These are phyloP conservation scores for Merodon equestris DNA, from an alignment of 2,888 invertebrate species.

Conservation along the genomic window DNA sequence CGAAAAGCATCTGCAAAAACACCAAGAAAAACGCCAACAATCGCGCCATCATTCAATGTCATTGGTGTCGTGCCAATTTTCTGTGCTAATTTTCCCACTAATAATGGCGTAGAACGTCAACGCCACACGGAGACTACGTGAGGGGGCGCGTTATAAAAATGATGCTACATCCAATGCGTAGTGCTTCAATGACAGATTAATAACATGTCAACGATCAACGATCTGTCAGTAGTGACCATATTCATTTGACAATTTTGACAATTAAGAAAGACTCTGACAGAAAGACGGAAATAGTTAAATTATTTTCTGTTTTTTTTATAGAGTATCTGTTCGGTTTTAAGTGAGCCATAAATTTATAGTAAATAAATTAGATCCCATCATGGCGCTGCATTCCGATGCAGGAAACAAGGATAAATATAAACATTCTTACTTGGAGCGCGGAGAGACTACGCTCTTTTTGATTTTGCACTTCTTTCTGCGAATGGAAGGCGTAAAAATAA, in stretches of 20 bases:
- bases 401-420: conserved; percentile 49
- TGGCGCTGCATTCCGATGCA: conserved; percentile 10
- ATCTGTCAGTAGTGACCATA: conserved; percentile 12
- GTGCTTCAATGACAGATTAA: conserved; percentile 5
- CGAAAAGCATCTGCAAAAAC: too few species aligned
- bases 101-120: conserved; percentile 11
- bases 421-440: neutral
- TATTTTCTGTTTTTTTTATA: conserved; percentile 18
- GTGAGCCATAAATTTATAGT: conserved; percentile 11
- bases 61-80: conserved; percentile 59
- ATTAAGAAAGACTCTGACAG: conserved; percentile 36
- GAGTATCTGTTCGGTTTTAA: conserved; percentile 31
- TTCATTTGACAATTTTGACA: conserved; percentile 41
- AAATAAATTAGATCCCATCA: conserved; percentile 4
- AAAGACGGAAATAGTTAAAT: conserved; percentile 18
- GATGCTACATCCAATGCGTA: conserved; percentile 3
- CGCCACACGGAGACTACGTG: neutral
- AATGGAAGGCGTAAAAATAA: conserved; percentile 40
- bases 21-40: conserved; percentile 15
- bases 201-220: conserved; percentile 30
- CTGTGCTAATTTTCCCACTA: conserved; percentile 43
- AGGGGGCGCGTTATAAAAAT: neutral
- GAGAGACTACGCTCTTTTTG: conserved; percentile 30
- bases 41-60: conserved; percentile 64
- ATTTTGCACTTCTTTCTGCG: conserved; percentile 25